Evolutionary conservation across 2,888 invertebrate genomes (phyloP), one percentile per base, ranked within the genome.

Genomic region (Athalia rosae): DNA sequence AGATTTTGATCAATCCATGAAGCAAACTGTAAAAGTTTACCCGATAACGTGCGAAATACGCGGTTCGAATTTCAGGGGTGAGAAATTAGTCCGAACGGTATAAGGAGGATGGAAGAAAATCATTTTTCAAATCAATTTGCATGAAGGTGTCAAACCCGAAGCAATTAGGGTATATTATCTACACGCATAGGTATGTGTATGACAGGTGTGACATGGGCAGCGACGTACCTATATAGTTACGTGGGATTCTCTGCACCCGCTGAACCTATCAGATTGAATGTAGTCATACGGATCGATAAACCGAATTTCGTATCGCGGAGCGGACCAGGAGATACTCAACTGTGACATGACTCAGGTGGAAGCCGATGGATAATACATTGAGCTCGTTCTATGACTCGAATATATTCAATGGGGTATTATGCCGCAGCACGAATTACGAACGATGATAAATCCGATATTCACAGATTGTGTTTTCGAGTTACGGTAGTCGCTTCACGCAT

Each of bases 321-420:
- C 45, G 28, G 28, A 28, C 28, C 28, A 28, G 28, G 28, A 28
- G 28, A 28, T 58, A 41, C 67, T 47, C 28, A 48, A 53, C 67
- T 50, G 41, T 67, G 53, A 67, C 53, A 67, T 50, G 67, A 67
- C 47, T 71, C 41, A 58, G 45, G 50, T 45, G 71, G 41, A 13
- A 71, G 71, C 45, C 45, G 50, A 71, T 58, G 45, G 58, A 43
- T 58, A 58, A 58, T 56, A 71, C 71, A 45, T 45, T 58, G 45
- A 58, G 9, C 28, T 15, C 71, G 47, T 71, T 71, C 56, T 45
- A 13, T 4, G 28, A 28, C 28, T 28, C 28, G 28, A 28, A 28
- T 28, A 28, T 28, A 28, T 28, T 28, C 28, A 28, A 28, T 28
- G 28, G 28, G 28, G 28, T 2, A 28, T 28, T 28, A 71, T 58